phyloP scores from a whole-genome alignment of 2,888 invertebrate genomes.

The Tineola bisselliella region DNA sequence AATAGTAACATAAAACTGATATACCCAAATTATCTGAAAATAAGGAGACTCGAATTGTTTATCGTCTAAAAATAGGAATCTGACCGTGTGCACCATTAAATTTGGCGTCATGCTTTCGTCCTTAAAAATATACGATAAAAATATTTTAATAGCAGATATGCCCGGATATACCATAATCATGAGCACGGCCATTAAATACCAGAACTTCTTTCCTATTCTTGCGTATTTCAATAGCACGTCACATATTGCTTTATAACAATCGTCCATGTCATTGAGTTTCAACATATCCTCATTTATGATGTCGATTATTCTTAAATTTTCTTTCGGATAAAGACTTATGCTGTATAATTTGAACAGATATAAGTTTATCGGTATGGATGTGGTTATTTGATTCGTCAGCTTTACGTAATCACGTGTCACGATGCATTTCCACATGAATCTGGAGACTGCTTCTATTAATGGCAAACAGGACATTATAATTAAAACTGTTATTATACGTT shows the following conservation, averaged over 20 bases:
- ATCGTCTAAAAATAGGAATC: not conserved
- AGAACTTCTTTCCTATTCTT: not conserved
- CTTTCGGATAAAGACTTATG: not conserved
- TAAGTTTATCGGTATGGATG: not conserved
- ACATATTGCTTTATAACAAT: not conserved
- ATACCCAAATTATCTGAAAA: not conserved
- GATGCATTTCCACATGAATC: not conserved
- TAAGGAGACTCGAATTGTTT: not conserved
- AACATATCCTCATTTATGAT: not conserved
- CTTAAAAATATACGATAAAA: not conserved
- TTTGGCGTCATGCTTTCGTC: not conserved
- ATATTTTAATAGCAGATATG: not conserved
- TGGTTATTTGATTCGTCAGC: not conserved
- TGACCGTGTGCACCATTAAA: not conserved
- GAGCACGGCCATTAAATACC: not conserved
- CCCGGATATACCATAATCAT: not conserved
- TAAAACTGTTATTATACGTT: not conserved
- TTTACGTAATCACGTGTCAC: not conserved
- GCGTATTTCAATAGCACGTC: not conserved
- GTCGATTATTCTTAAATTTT: not conserved
- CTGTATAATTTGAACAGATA: not conserved
- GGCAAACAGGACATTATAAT: not conserved
- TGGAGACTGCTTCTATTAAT: not conserved
- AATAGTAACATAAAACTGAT: not conserved
- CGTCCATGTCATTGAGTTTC: not conserved